Percentiles rank a stretch among this genome's conserved stretches.
phyloP scores from a whole-genome alignment of 2,888 invertebrate species.

The Candidula unifasciata region DNA sequence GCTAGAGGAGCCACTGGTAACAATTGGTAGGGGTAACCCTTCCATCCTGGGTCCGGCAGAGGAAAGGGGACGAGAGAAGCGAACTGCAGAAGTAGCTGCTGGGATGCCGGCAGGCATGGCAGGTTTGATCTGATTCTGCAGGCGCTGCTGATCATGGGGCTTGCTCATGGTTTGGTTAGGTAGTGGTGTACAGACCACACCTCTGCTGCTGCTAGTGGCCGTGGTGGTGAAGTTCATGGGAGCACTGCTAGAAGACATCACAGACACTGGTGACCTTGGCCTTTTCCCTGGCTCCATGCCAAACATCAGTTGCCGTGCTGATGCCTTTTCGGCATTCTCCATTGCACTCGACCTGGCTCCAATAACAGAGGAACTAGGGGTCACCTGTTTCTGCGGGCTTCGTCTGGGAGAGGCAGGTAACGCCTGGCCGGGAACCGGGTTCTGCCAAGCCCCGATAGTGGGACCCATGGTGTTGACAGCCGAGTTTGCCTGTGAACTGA shows the following conservation, averaged over 20 bases:
- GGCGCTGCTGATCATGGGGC: slow-evolving; percentile 17
- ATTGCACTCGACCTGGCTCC: slow-evolving; percentile 30
- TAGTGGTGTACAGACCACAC: slow-evolving; percentile 21
- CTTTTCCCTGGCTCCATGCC: slow-evolving; percentile 55
- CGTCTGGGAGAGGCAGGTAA: slow-evolving; percentile 59
- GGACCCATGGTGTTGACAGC: slow-evolving; percentile 39
- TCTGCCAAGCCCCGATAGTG: slow-evolving; percentile 55
- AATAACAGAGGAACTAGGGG: slow-evolving; percentile 26
- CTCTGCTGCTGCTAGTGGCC: slow-evolving; percentile 39
- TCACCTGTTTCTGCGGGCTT: slow-evolving; percentile 61
- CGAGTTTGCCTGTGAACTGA: slow-evolving; percentile 41
- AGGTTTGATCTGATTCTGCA: slow-evolving; percentile 32
- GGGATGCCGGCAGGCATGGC: slow-evolving; percentile 10
- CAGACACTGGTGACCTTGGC: slow-evolving; percentile 59
- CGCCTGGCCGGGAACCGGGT: slow-evolving; percentile 54
- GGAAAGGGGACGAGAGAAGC: not conserved
- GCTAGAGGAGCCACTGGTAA: slow-evolving; percentile 56
- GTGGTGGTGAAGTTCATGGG: slow-evolving; percentile 40
- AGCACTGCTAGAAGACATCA: slow-evolving; percentile 47
- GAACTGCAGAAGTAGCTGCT: slow-evolving; percentile 13
- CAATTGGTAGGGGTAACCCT: slow-evolving; percentile 71
- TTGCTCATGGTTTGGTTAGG: slow-evolving; percentile 39
- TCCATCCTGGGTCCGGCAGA: slow-evolving; percentile 51
- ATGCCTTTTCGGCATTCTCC: slow-evolving; percentile 61
- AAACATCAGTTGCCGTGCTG: slow-evolving; percentile 75